These are phyloP conservation scores for Arctopsyche grandis DNA, from an alignment of 1,140 invertebrate genomes.

Conservation along the genomic window DNA sequence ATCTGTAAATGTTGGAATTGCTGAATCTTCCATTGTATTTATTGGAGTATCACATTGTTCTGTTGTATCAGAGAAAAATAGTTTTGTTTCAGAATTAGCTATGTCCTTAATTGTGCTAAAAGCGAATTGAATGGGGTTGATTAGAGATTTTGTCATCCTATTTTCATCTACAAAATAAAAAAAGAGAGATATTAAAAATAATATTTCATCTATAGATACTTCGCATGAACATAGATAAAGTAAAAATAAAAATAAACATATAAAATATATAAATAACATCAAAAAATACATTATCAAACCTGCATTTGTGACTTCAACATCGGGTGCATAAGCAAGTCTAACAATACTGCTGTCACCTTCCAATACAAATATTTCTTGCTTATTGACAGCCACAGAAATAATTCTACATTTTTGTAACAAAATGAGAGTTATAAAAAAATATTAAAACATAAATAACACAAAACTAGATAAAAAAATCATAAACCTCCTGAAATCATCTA, in stretches of 20 bases:
- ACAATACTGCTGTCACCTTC: constrained; percentile 75
- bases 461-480: background rate
- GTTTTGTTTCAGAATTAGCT: constrained; percentile 57
- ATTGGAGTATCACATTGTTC: constrained; percentile 35
- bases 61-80: constrained; percentile 37
- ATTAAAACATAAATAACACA: constrained; percentile 25
- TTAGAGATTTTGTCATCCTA: constrained; percentile 63
- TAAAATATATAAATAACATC: background rate
- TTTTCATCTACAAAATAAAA: constrained; percentile 59
- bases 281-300: constrained; percentile 4
- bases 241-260: background rate
- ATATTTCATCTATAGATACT: constrained; percentile 45
- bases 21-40: constrained; percentile 15
- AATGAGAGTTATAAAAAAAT: too few relatives aligned
- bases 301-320: constrained; percentile 54
- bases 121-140: constrained; percentile 61
- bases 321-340: constrained; percentile 68
- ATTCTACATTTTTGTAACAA: constrained; percentile 60
- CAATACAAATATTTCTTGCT: constrained; percentile 84
- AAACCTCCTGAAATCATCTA: constrained; percentile 61
- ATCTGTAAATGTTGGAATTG: constrained; percentile 36
- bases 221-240: background rate
- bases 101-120: constrained; percentile 62
- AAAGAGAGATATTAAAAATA: constrained; percentile 58
- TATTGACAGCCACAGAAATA: constrained; percentile 71